A percentile compares a stretch with the other conserved stretches of the same genome.
Evolutionary conservation across 2,888 invertebrate species (phyloP).

Genomic region (Dermolepida albohirtum): DNA sequence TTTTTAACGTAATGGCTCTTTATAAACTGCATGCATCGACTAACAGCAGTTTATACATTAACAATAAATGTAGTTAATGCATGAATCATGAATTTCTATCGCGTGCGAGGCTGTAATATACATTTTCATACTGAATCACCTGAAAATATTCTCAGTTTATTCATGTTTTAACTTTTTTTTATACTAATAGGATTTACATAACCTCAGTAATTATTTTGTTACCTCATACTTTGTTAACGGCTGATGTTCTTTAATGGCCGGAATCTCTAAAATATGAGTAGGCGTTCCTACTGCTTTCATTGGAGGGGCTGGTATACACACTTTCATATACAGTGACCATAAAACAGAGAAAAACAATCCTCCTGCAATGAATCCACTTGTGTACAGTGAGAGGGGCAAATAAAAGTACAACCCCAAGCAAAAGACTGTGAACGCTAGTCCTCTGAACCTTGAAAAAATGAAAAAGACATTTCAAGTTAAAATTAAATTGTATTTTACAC

Average conservation of each 20-base stretch:
- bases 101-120: no score
- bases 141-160: no score
- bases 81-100: no score
- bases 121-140: no score
- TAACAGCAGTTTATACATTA: no score
- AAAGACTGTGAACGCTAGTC: not conserved
- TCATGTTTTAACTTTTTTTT: no score
- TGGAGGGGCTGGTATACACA: slow-evolving; percentile 11
- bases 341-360: slow-evolving; percentile 40
- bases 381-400: slow-evolving; percentile 46
- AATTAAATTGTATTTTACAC: no score
- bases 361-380: slow-evolving; percentile 49
- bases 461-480: not conserved
- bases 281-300: not conserved
- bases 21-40: no score
- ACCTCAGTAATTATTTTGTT: slow-evolving; percentile 28
- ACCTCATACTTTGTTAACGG: slow-evolving; percentile 73
- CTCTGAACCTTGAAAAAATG: slow-evolving; percentile 3
- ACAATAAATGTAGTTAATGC: no score
- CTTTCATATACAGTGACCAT: slow-evolving; percentile 40
- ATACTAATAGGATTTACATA: not conserved
- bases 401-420: slow-evolving; percentile 43
- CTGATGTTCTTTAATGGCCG: slow-evolving; percentile 73
- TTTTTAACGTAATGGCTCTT: no score
- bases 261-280: slow-evolving; percentile 69